These are phyloP conservation scores for Epizoanthus stellaris DNA, from an alignment of 92 coral and sea anemone species.

Conservation along the genomic window DNA sequence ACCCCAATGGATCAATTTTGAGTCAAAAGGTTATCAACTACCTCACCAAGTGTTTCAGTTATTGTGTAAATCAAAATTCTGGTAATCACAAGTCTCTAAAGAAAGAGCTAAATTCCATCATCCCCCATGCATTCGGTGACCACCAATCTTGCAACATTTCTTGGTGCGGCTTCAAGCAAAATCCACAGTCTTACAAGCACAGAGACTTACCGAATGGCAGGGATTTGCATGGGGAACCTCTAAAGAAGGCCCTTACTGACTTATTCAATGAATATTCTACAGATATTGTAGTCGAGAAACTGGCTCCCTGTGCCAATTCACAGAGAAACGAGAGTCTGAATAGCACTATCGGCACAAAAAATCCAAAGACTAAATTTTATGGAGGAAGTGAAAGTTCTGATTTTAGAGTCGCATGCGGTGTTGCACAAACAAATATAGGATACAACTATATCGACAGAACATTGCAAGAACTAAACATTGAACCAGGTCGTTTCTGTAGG, in stretches of 20 bases:
- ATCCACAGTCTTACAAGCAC: conserved; percentile 17
- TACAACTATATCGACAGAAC: conserved; percentile 34
- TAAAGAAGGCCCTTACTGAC: conserved; percentile 26
- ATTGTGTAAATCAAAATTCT: conserved; percentile 9
- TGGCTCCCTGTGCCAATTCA: conserved; percentile 3
- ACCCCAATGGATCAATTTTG: conserved; percentile 51
- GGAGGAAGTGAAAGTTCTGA: conserved; percentile 63
- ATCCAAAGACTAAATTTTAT: conserved; percentile 53
- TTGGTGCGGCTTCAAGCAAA: conserved; percentile 51
- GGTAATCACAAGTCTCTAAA: conserved; percentile 13
- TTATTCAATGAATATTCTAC: conserved; percentile 48
- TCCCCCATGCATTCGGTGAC: conserved; percentile 73
- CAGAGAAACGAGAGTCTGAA: conserved; percentile 34
- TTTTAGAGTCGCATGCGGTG: conserved; percentile 61
- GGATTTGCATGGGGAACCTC: conserved; percentile 24
- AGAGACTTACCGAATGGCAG: conserved; percentile 36
- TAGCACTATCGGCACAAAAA: conserved; percentile 45
- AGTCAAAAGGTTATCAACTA: conserved; percentile 31
- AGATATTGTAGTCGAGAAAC: conserved; percentile 50
- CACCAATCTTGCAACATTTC: conserved; percentile 55
- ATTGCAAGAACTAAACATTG: conserved; percentile 33
- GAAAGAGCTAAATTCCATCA: conserved; percentile 24
- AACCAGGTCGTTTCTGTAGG: conserved; percentile 38
- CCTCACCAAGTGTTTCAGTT: conserved; percentile 35
- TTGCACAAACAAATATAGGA: conserved; percentile 60